phyloP scores from a whole-genome alignment of 1,140 invertebrate genomes.

The Pemphigus obesinymphae region DNA sequence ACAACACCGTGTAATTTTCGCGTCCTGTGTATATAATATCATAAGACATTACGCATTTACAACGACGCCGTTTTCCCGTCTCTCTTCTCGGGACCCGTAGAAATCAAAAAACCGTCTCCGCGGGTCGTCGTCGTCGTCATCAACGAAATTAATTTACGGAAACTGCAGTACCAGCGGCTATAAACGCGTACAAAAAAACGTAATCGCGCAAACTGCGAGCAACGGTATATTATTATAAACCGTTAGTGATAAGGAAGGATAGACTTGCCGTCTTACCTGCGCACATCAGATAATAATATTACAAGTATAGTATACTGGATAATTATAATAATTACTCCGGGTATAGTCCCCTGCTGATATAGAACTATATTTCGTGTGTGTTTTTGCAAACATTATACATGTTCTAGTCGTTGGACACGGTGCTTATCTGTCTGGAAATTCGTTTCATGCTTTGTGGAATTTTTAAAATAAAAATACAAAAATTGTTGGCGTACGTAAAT shows the following conservation, averaged over 20 bases:
- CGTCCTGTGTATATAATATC: too few species aligned
- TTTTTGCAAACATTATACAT: neutral
- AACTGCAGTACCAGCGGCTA: neutral
- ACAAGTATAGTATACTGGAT: too few species aligned
- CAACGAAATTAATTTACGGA: neutral
- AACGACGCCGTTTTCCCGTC: neutral
- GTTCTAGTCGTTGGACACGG: constrained; percentile 6
- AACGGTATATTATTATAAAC: constrained; percentile 2
- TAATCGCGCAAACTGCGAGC: neutral
- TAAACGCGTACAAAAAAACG: neutral
- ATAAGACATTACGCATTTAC: too few species aligned
- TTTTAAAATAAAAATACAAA: too few species aligned
- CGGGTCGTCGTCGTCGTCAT: neutral
- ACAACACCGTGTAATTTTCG: neutral
- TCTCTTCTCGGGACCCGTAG: neutral
- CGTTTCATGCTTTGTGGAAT: neutral
- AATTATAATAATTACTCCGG: too few species aligned
- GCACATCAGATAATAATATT: too few species aligned
- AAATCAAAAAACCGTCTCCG: neutral
- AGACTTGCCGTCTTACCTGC: neutral
- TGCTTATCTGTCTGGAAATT: constrained; percentile 5
- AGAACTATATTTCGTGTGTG: neutral
- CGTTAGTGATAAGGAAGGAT: neutral
- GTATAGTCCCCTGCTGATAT: neutral
- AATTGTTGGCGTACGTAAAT: too few species aligned